A percentile compares a stretch with the other conserved stretches of the same genome.
Conservation (phyloP, 2,888 invertebrate species). For the Lasioglossum vierecki region DNA sequence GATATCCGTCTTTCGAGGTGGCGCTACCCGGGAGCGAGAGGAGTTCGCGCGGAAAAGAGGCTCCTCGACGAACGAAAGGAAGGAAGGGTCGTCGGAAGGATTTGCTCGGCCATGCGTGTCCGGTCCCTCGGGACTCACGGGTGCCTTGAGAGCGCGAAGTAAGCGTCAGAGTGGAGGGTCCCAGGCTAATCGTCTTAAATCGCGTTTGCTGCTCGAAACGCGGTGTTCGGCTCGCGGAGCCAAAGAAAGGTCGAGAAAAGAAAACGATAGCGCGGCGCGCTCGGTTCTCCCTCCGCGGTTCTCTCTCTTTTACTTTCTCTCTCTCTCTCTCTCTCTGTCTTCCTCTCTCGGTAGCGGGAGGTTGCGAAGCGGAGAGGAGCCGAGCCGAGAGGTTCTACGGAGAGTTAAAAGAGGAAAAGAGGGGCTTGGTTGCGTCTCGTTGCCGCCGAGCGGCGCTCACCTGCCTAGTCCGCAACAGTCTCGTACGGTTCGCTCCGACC, state of each 20-base stretch:
- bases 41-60: constrained; percentile 34
- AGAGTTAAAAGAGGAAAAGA: constrained; percentile 73
- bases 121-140: background rate
- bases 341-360: constrained; percentile 39
- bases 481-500: constrained; percentile 71
- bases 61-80: background rate
- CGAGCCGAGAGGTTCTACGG: constrained; percentile 55
- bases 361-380: constrained; percentile 57
- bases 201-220: background rate
- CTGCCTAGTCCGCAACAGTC: constrained; percentile 73
- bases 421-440: constrained; percentile 71
- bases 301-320: background rate
- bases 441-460: constrained; percentile 77
- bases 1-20: constrained; percentile 35
- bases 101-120: constrained; percentile 18
- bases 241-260: constrained; percentile 12
- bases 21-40: constrained; percentile 35
- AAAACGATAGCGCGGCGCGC: constrained; percentile 28
- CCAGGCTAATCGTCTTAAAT: constrained; percentile 1
- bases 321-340: background rate
- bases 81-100: constrained; percentile 29
- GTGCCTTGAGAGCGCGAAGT: background rate
- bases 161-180: background rate
- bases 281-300: constrained; percentile 55
- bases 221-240: background rate